Base-by-base conservation (phyloP, 2,888 invertebrate genomes). In the Drosophila atripex region DNA sequence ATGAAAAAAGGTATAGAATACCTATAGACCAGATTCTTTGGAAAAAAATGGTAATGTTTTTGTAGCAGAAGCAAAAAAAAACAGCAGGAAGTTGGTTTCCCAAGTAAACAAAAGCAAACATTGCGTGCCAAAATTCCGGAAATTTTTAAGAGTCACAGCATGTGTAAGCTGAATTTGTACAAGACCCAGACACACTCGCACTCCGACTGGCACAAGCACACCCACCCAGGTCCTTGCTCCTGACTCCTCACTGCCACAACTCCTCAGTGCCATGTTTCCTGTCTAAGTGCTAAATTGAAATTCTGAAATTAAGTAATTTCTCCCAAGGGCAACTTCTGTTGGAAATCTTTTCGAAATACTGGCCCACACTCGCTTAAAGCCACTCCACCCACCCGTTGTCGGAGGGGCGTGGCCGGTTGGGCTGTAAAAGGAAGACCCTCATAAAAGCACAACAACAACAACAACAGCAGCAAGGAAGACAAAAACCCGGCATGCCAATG, bases 41-140 rank as follows among this genome's bases (percentile, higher is more conserved):
- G 21, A 43, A 35, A 39, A 25, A 28, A 28, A 23, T 28, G 23
- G 32, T 39, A 18, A 30, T 21, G 28, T 28, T 28, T 28, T 28
- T 28, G 28, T 28, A 28, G 28, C 28, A 28, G 8, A 8, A 14
- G n/a, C 16, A 9, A 8, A 46, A 57, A 38, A 49, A 32, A 21
- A 18, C 30, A 18, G 2, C 14, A 16, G 63, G 49, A 47, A 28
- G 72, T 55, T 56, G 66, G 25, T 50, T 73, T 57, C 77, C 77
- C 78, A 72, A 68, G 84, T 85, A 86, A 89, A 80, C 76, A 88
- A 86, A 79, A 69, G 78, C 77, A 82, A 79, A 77, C 76, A 86
- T 77, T 88, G 88, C 89, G 86, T 89, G 88, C 82, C 82, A 77
- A 80, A 89, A 88, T 88, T 87, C 80, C 85, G 79, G 79, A 88